Evolutionary conservation across 1,140 invertebrate genomes (phyloP), one percentile per base, ranked within the genome.

Genomic region (Calosoma granatense): DNA sequence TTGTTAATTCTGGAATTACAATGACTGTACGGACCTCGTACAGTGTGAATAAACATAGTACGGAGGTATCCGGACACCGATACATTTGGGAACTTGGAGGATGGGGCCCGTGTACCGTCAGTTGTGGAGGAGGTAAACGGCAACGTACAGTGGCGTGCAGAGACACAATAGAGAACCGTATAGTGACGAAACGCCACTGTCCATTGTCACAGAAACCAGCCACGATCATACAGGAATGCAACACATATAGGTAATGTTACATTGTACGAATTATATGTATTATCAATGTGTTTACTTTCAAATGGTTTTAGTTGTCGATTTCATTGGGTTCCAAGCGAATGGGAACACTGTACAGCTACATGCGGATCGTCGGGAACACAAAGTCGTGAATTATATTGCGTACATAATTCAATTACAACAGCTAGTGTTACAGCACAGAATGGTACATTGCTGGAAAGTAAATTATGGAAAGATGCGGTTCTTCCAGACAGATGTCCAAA

Each of bases 261-360:
- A n/a, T n/a, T n/a, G n/a, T n/a, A n/a, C n/a, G n/a, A n/a, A n/a
- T n/a, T n/a, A n/a, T n/a, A n/a, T n/a, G n/a, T n/a, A n/a, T n/a
- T n/a, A n/a, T n/a, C n/a, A n/a, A n/a, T n/a, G n/a, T n/a, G n/a
- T n/a, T n/a, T n/a, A n/a, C n/a, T n/a, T n/a, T n/a, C n/a, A n/a
- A n/a, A n/a, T n/a, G n/a, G n/a, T n/a, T 64, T 6, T 61, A 84
- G 82, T 62, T 85, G 82, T 59, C 74, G 78, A 47, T 84, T 82
- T 66, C 72, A 77, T 57, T 85, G 84, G 81, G 64, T 78, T 6
- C 59, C 75, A 0, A 81, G 79, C 1, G 71, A 76, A 9, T 87
- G 83, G 84, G 83, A 85, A 65, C 71, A 75, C 17, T 87, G 84
- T 65, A 79, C 76, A 12, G 72, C 76, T 2, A 81, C 79, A 1